These are phyloP conservation scores for Lycocerus yunnanus DNA, from an alignment of 2,888 invertebrate genomes.

Conservation along the genomic window DNA sequence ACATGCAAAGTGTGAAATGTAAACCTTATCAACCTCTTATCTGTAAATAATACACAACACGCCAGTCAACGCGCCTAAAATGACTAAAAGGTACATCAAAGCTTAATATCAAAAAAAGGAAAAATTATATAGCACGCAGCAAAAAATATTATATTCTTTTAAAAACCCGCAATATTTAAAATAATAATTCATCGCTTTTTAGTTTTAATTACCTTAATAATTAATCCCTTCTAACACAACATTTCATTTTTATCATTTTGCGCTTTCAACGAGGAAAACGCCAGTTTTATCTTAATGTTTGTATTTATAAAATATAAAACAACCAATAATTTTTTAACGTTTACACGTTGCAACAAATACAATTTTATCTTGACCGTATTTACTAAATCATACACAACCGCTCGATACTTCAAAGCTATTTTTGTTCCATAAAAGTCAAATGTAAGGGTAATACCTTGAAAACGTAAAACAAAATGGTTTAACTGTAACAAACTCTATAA, in stretches of 20 bases:
- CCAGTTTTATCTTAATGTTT: background rate
- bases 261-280: background rate
- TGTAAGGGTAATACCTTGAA: constrained; percentile 10
- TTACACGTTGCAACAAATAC: background rate
- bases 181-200: background rate
- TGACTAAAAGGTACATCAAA: background rate
- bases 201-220: background rate
- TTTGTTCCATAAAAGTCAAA: constrained; percentile 1
- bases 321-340: background rate
- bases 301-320: background rate
- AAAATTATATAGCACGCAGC: background rate
- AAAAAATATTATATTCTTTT: background rate
- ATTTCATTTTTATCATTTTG: background rate
- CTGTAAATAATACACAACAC: constrained; percentile 15
- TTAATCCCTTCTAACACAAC: background rate
- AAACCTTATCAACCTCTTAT: constrained; percentile 16
- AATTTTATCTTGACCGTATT: background rate
- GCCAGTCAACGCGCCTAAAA: constrained; percentile 13
- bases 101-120: background rate
- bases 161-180: background rate
- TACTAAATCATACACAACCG: background rate
- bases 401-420: background rate
- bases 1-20: constrained; percentile 25
- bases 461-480: constrained; percentile 23
- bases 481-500: constrained; percentile 27